Conservation (phyloP, 2,113 vertebrate species). For the Tupaia tana region DNA sequence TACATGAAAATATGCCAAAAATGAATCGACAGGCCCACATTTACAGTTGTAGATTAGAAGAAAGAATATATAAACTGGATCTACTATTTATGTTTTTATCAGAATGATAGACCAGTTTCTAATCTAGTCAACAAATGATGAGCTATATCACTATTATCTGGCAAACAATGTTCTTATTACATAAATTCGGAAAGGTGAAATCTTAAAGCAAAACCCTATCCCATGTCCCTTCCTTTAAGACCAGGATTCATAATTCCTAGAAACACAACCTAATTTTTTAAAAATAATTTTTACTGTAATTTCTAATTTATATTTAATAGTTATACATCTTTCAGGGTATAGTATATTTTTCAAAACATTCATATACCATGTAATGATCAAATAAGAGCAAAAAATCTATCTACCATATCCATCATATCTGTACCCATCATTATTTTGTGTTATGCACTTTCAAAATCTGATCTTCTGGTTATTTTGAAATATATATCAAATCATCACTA, state of each 20-base stretch:
- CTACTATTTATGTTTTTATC: constrained; percentile 46
- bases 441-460: no score
- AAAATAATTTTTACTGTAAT: no score
- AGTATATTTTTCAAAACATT: no score
- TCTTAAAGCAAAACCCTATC: neutral
- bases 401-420: no score
- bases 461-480: no score
- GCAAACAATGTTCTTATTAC: neutral
- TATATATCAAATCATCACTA: no score
- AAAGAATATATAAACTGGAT: neutral
- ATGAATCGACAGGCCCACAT: neutral
- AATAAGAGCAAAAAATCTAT: no score
- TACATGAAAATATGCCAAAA: constrained; percentile 12
- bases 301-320: no score
- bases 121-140: neutral
- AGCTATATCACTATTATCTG: neutral
- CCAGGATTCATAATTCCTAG: neutral
- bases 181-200: neutral
- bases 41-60: constrained; percentile 32
- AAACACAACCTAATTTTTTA: neutral
- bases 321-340: no score
- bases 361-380: no score
- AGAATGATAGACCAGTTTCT: neutral
- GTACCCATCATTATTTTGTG: no score
- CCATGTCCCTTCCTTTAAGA: neutral